phyloP scores from a whole-genome alignment of 1,140 invertebrate species.

The Diabrotica virgifera region DNA sequence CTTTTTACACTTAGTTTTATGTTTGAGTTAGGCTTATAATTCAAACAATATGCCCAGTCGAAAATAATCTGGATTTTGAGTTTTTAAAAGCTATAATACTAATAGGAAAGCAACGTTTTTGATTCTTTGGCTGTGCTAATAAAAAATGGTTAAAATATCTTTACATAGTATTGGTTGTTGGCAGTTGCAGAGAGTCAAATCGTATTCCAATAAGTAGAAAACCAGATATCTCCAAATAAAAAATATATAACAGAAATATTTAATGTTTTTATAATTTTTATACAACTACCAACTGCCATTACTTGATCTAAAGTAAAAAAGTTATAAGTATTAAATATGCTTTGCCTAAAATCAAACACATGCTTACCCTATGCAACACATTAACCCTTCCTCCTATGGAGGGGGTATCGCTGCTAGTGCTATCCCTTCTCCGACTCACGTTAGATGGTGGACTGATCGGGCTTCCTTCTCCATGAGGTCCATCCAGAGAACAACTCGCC shows the following conservation, averaged over 20 bases:
- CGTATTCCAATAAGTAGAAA: no score
- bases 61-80: no score
- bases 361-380: slow-evolving; percentile 83
- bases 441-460: slow-evolving; percentile 61
- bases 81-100: not conserved
- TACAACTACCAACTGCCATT: no score
- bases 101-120: slow-evolving; percentile 56
- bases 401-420: slow-evolving; percentile 36
- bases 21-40: no score
- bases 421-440: slow-evolving; percentile 53
- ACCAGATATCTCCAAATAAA: no score
- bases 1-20: no score
- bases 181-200: no score
- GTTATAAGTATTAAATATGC: not conserved
- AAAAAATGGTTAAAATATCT: no score
- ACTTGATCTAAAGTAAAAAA: not conserved
- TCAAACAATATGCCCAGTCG: no score
- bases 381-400: slow-evolving; percentile 65
- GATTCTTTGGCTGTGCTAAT: slow-evolving; percentile 1
- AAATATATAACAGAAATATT: no score
- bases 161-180: no score
- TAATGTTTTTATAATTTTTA: no score
- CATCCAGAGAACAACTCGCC: slow-evolving; percentile 66
- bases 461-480: slow-evolving; percentile 56
- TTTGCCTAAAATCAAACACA: slow-evolving; percentile 38